Evolutionary conservation across 2,113 vertebrate species (phyloP).

Genomic region (Ascaphus truei): DNA sequence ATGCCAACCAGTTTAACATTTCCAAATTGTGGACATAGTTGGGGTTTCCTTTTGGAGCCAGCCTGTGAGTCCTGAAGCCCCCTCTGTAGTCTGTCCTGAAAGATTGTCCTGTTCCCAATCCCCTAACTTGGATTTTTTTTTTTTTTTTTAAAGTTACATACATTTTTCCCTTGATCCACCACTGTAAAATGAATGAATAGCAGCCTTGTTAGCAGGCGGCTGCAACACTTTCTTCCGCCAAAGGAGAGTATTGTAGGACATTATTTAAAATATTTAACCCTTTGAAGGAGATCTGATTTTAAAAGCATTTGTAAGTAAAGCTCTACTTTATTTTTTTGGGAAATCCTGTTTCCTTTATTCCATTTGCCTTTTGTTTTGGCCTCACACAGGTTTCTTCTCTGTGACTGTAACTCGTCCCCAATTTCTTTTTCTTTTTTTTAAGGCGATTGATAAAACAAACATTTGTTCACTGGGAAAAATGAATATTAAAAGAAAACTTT

Average conservation of each 20-base stretch:
- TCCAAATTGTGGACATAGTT: constrained; percentile 22
- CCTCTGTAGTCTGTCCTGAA: constrained; percentile 14
- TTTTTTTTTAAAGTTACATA: background rate
- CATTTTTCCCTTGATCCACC: background rate
- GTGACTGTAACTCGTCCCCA: background rate
- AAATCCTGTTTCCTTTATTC: too few relatives aligned
- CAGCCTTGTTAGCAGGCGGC: background rate
- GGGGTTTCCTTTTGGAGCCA: constrained; percentile 31
- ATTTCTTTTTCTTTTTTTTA: too few relatives aligned
- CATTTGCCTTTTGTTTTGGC: too few relatives aligned
- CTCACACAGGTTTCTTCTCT: too few relatives aligned
- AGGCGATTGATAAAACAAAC: too few relatives aligned
- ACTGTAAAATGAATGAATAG: background rate
- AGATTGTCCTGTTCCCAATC: constrained; percentile 22
- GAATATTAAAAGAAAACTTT: too few relatives aligned
- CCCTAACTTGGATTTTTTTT: background rate
- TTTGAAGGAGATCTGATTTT: too few relatives aligned
- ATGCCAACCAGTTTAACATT: constrained; percentile 8
- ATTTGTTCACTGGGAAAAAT: too few relatives aligned
- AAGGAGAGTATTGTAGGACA: background rate
- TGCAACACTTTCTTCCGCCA: background rate
- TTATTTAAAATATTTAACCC: background rate
- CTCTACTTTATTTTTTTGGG: too few relatives aligned
- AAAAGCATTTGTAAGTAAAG: too few relatives aligned
- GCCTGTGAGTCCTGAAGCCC: constrained; percentile 7